Evolutionary conservation across 2,113 vertebrate species (phyloP).

Genomic region (Oxyruncus cristatus): DNA sequence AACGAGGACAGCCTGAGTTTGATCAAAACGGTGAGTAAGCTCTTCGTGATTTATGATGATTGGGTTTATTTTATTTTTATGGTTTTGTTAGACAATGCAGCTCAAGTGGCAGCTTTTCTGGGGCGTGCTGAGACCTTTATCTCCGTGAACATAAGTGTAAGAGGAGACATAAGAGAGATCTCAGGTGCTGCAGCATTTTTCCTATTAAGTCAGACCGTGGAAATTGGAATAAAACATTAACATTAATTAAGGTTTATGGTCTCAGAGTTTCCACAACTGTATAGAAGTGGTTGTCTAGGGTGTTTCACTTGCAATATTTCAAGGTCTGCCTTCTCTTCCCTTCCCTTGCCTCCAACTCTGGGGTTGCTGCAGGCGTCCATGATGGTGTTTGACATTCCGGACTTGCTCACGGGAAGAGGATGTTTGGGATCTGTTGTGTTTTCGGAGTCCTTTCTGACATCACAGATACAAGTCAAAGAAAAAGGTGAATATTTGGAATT

Average conservation of each 20-base stretch:
- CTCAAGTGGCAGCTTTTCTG: neutral
- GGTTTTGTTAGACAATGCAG: neutral
- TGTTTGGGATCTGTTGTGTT: slow-evolving; percentile 90
- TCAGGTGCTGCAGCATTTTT: neutral
- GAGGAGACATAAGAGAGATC: neutral
- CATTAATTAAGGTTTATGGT: neutral
- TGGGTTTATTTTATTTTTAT: neutral
- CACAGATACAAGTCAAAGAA: slow-evolving; percentile 88
- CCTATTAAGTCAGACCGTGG: neutral
- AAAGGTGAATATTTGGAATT: slow-evolving; percentile 71
- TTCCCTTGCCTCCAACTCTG: neutral
- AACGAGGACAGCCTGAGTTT: slow-evolving; percentile 79
- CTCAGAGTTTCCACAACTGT: neutral
- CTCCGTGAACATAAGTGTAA: neutral
- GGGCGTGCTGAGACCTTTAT: neutral
- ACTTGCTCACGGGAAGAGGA: slow-evolving; percentile 75
- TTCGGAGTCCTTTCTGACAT: slow-evolving; percentile 93
- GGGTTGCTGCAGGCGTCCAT: slow-evolving; percentile 79
- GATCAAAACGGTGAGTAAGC: slow-evolving; percentile 88
- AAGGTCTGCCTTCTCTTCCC: neutral
- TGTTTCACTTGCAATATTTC: neutral
- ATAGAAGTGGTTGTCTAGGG: fast-evolving
- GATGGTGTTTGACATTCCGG: slow-evolving; percentile 88
- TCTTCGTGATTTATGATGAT: too few species aligned
- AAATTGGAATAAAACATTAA: neutral